phyloP scores from a whole-genome alignment of 2,888 invertebrate genomes.

The Lithophane ornitopus region DNA sequence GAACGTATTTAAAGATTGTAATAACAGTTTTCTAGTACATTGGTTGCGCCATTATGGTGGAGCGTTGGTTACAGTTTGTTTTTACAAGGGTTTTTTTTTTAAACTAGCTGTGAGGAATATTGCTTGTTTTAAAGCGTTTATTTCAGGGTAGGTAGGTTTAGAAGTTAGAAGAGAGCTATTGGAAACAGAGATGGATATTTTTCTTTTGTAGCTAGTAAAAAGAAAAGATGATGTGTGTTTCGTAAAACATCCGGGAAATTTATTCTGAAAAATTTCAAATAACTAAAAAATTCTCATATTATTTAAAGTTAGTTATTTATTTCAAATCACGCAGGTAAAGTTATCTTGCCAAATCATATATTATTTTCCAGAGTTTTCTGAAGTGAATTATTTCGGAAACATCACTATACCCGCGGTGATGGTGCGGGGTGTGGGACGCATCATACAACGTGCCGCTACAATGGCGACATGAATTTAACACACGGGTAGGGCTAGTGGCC shows the following conservation, averaged over 20 bases:
- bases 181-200: no score
- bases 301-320: not conserved
- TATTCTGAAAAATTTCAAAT: no score
- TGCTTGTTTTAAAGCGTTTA: not conserved
- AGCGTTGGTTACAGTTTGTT: slow-evolving; percentile 22
- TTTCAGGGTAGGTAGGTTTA: not conserved
- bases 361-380: not conserved
- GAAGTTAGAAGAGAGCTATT: no score
- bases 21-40: slow-evolving; percentile 49
- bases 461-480: no score
- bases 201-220: no score
- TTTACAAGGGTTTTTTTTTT: slow-evolving; percentile 30
- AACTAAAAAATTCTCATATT: not conserved
- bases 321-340: no score
- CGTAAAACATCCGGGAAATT: no score
- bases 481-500: no score
- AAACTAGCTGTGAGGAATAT: slow-evolving; percentile 18
- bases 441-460: no score
- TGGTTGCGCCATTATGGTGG: slow-evolving; percentile 31
- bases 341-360: no score
- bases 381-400: not conserved
- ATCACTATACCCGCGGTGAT: not conserved
- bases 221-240: no score
- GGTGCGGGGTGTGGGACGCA: not conserved
- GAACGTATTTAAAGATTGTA: slow-evolving; percentile 37